A percentile compares a stretch with the other conserved stretches of the same genome.
Conservation (phyloP, 30 jellyfish, hydroid and myxozoan genomes). For the Hydractinia echinata region DNA sequence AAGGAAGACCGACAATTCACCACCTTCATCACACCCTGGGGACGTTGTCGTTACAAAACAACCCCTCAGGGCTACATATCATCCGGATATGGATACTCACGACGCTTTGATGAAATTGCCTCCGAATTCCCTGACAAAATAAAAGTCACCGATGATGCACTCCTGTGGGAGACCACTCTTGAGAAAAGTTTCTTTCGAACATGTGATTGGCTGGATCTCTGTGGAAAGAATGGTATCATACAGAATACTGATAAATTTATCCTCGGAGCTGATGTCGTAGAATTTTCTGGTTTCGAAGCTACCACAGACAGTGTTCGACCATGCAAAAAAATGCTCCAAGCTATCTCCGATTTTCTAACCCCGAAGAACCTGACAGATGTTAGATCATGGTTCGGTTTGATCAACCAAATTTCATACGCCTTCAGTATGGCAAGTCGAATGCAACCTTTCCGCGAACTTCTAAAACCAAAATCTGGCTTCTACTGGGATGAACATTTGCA, state of each 20-base stretch:
- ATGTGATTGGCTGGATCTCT: neutral
- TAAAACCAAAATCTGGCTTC: conserved; percentile 3
- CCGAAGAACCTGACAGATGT: neutral
- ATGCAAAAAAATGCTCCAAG: neutral
- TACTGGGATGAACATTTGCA: neutral
- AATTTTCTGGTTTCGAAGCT: conserved; percentile 4
- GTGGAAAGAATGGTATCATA: neutral
- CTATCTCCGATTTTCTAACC: neutral
- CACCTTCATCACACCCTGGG: too few species aligned
- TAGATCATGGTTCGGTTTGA: neutral
- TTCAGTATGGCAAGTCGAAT: neutral
- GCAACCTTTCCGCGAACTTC: neutral
- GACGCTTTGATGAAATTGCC: neutral
- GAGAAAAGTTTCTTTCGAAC: neutral
- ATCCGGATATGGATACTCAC: neutral
- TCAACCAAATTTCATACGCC: neutral
- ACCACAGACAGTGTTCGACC: neutral
- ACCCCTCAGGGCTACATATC: conserved; percentile 15
- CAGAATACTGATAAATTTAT: neutral
- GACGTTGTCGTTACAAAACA: too few species aligned
- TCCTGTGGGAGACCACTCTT: neutral
- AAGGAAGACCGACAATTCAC: conserved; percentile 16
- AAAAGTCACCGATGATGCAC: conserved; percentile 12
- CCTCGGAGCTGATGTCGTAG: neutral
- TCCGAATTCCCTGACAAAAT: conserved; percentile 7